These are phyloP conservation scores for Pangasius macronema DNA, from an alignment of 2,797 vertebrate genomes.

Conservation along the genomic window DNA sequence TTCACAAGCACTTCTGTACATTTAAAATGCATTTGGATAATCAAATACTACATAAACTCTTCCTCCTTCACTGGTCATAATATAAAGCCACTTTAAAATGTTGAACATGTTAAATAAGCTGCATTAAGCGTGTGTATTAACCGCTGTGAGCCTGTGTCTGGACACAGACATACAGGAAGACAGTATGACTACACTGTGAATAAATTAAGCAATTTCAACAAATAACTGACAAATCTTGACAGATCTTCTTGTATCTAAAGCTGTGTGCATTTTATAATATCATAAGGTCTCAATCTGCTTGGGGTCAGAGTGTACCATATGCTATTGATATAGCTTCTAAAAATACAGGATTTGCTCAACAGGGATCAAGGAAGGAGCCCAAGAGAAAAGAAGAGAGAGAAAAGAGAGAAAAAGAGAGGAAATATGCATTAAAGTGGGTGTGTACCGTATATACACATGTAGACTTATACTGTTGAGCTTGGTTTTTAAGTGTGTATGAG, in stretches of 20 bases:
- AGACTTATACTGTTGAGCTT: neutral
- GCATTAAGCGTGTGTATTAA: neutral
- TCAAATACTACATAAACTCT: neutral
- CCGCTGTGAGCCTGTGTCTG: neutral
- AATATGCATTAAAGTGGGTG: neutral
- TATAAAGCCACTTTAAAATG: neutral
- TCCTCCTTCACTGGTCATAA: neutral
- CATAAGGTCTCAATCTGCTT: slow-evolving; percentile 50
- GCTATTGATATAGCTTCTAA: slow-evolving; percentile 51
- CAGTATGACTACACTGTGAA: neutral
- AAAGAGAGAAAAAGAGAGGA: neutral
- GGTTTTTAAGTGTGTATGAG: neutral
- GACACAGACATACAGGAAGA: neutral
- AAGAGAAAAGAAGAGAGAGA: slow-evolving; percentile 40
- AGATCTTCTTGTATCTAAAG: slow-evolving; percentile 55
- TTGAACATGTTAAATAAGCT: neutral
- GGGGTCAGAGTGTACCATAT: slow-evolving; percentile 48
- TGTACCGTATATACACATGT: neutral
- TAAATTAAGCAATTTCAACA: neutral
- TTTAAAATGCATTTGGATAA: slow-evolving; percentile 3
- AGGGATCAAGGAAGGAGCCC: slow-evolving; percentile 63
- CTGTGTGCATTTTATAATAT: slow-evolving; percentile 63
- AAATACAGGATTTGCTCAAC: slow-evolving; percentile 68
- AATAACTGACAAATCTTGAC: neutral
- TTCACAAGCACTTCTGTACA: neutral